Conservation (phyloP, 2,888 invertebrate species). For the Therioaphis trifolii region DNA sequence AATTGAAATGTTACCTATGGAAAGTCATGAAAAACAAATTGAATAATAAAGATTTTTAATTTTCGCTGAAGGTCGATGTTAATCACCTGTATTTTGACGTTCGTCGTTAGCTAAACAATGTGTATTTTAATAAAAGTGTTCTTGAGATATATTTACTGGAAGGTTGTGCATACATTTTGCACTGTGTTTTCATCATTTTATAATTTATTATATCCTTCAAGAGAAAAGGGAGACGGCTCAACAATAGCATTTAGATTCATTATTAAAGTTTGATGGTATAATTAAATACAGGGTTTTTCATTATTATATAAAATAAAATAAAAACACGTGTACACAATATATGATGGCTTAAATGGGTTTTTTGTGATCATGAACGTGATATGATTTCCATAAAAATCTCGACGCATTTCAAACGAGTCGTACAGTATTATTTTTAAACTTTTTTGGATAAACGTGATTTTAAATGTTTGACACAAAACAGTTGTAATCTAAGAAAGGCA, state of each 20-base stretch:
- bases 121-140: slow-evolving; percentile 57
- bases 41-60: slow-evolving; percentile 48
- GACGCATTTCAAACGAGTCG: too few relatives aligned
- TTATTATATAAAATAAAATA: not conserved
- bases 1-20: not conserved
- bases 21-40: slow-evolving; percentile 46
- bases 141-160: slow-evolving; percentile 46
- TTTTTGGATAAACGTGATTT: not conserved
- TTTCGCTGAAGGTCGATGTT: slow-evolving; percentile 55
- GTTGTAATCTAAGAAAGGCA: not conserved
- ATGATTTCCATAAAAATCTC: not conserved
- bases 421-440: not conserved
- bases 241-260: slow-evolving; percentile 39
- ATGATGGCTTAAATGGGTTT: too few relatives aligned
- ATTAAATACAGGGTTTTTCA: slow-evolving; percentile 15
- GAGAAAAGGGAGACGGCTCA: slow-evolving; percentile 10
- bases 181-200: slow-evolving; percentile 23
- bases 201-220: slow-evolving; percentile 56
- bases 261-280: slow-evolving; percentile 31
- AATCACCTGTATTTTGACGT: slow-evolving; percentile 47
- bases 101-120: slow-evolving; percentile 49
- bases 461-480: slow-evolving; percentile 6
- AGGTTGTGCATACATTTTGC: slow-evolving; percentile 44
- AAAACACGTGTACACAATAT: too few relatives aligned
- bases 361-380: not conserved